Evolutionary conservation across 2,888 invertebrate species (phyloP).

Genomic region (Erebia ligea): DNA sequence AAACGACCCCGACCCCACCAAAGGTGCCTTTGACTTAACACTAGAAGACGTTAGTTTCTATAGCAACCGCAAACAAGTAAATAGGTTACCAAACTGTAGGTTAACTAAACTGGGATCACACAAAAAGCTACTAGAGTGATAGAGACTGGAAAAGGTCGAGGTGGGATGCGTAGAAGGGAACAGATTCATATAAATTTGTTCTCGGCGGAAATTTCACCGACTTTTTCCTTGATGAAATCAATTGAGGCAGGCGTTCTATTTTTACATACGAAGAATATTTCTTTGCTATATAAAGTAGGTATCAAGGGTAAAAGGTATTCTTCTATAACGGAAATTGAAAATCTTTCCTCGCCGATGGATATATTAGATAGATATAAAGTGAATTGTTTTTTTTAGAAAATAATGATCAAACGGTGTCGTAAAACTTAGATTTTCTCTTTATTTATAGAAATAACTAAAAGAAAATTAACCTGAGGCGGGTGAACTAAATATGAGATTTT

Average conservation of each 20-base stretch:
- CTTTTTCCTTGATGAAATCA: slow-evolving; percentile 18
- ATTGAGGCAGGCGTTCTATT: background rate
- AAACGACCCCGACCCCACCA: no score
- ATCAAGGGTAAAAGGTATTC: background rate
- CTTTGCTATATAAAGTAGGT: background rate
- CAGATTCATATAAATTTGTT: slow-evolving; percentile 19
- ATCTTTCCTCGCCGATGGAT: no score
- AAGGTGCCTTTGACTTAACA: no score
- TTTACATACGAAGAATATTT: background rate
- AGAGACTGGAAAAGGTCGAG: slow-evolving; percentile 11
- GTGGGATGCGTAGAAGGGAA: slow-evolving; percentile 8
- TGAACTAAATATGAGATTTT: no score
- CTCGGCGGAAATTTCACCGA: background rate
- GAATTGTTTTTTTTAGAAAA: no score
- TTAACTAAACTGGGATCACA: background rate
- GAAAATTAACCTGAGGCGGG: no score
- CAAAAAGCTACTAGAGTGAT: background rate
- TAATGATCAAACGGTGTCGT: no score
- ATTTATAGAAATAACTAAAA: no score
- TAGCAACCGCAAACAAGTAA: background rate
- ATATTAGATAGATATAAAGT: no score
- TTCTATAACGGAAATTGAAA: no score
- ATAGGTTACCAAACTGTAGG: background rate
- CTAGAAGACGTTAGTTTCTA: background rate
- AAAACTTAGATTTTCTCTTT: no score